These are phyloP conservation scores for Hypanus sabinus DNA, from an alignment of 2,113 vertebrate species.

Conservation along the genomic window DNA sequence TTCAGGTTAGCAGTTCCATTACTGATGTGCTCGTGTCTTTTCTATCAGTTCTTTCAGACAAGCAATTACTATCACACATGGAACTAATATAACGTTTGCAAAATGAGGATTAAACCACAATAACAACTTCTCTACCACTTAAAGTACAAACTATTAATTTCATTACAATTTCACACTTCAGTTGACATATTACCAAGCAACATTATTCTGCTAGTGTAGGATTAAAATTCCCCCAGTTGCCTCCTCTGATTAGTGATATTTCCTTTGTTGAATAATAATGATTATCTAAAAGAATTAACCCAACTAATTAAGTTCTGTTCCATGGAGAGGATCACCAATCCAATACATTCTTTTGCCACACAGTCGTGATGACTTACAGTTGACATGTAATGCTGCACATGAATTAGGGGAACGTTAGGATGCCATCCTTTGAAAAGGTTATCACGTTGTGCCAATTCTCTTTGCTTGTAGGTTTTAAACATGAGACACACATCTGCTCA, in stretches of 20 bases:
- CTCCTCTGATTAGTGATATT: slow-evolving; percentile 1
- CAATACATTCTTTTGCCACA: not conserved
- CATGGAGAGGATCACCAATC: not conserved
- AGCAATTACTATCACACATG: not conserved
- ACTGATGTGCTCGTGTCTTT: not conserved
- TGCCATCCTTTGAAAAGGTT: no score
- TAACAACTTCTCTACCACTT: not conserved
- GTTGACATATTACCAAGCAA: not conserved
- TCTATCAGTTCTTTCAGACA: not conserved
- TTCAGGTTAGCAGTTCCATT: not conserved
- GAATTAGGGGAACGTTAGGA: no score
- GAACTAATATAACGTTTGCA: not conserved
- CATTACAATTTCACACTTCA: slow-evolving; percentile 18
- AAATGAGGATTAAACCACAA: slow-evolving; percentile 21
- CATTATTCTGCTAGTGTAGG: not conserved
- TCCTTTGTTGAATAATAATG: slow-evolving; percentile 1
- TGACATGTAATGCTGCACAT: no score
- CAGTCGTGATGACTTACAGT: not conserved
- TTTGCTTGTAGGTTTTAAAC: no score
- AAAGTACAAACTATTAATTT: slow-evolving; percentile 8
- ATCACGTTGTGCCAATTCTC: no score
- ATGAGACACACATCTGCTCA: no score
- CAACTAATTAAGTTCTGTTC: not conserved
- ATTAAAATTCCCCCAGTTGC: slow-evolving; percentile 7
- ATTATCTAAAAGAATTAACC: not conserved